Conservation (phyloP, 2,888 invertebrate genomes). For the Mesorhabditis sp. region DNA sequence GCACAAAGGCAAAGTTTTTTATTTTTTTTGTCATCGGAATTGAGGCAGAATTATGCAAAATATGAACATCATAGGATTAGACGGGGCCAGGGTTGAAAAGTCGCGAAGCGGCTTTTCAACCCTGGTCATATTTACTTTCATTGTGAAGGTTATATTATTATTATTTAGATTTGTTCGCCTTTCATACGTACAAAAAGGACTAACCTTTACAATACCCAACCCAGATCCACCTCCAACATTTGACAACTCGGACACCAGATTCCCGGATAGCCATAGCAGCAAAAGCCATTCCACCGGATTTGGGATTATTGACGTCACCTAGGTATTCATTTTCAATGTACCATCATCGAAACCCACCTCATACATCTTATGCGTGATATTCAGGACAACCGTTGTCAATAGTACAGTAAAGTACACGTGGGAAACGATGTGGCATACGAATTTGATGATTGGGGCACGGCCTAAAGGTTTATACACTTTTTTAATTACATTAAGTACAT, state of each 20-base stretch:
- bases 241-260: constrained; percentile 86
- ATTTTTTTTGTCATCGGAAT: too few species aligned
- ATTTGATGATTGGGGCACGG: constrained; percentile 98
- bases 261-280: constrained; percentile 55
- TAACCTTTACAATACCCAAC: constrained; percentile 52
- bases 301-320: constrained; percentile 50
- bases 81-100: too few species aligned
- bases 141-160: background rate
- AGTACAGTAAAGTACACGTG: constrained; percentile 94
- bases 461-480: constrained; percentile 62
- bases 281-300: constrained; percentile 55
- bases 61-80: too few species aligned
- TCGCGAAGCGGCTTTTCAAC: too few species aligned
- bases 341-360: constrained; percentile 11
- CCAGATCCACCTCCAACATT: constrained; percentile 90
- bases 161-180: too few species aligned
- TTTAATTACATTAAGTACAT: background rate
- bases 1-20: too few species aligned
- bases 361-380: constrained; percentile 53
- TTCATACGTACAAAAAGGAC: background rate
- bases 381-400: constrained; percentile 66
- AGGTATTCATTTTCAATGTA: background rate
- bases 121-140: background rate
- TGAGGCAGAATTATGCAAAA: too few species aligned
- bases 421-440: constrained; percentile 97